phyloP scores from a whole-genome alignment of 2,888 invertebrate genomes.

The Amblyjoppa proteus region DNA sequence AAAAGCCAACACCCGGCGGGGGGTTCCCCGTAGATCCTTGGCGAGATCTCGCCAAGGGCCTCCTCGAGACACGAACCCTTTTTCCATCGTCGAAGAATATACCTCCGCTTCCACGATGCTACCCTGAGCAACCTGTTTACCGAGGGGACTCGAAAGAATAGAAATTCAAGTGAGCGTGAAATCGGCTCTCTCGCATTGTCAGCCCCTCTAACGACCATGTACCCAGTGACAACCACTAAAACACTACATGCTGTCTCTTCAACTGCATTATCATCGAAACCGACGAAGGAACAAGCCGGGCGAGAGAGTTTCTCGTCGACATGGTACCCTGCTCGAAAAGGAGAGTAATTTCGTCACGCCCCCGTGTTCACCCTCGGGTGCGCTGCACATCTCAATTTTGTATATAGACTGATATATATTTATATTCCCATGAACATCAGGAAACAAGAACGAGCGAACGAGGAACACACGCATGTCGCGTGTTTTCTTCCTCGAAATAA shows the following conservation, averaged over 20 bases:
- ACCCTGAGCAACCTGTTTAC: slow-evolving; percentile 62
- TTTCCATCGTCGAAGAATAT: neutral
- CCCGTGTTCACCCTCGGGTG: slow-evolving; percentile 43
- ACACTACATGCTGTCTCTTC: slow-evolving; percentile 1
- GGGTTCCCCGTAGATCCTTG: neutral
- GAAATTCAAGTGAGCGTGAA: slow-evolving; percentile 59
- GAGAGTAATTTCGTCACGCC: slow-evolving; percentile 52
- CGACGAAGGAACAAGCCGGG: neutral
- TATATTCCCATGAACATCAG: slow-evolving; percentile 35
- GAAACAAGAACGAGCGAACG: slow-evolving; percentile 16
- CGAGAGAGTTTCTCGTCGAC: slow-evolving; percentile 18
- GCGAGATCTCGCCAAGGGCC: slow-evolving; percentile 29
- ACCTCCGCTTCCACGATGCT: slow-evolving; percentile 54
- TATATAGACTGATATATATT: slow-evolving; percentile 10
- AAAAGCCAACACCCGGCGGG: no score
- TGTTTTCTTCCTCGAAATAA: slow-evolving; percentile 9
- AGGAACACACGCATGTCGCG: neutral
- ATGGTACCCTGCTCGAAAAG: slow-evolving; percentile 53
- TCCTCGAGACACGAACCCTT: slow-evolving; percentile 19
- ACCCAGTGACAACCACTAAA: slow-evolving; percentile 8
- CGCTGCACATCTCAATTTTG: neutral
- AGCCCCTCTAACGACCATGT: neutral
- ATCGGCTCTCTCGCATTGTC: slow-evolving; percentile 33
- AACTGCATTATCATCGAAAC: neutral
- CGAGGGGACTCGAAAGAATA: slow-evolving; percentile 60